Evolutionary conservation across 1,140 invertebrate species (phyloP).

Genomic region (Diabrotica virgifera): DNA sequence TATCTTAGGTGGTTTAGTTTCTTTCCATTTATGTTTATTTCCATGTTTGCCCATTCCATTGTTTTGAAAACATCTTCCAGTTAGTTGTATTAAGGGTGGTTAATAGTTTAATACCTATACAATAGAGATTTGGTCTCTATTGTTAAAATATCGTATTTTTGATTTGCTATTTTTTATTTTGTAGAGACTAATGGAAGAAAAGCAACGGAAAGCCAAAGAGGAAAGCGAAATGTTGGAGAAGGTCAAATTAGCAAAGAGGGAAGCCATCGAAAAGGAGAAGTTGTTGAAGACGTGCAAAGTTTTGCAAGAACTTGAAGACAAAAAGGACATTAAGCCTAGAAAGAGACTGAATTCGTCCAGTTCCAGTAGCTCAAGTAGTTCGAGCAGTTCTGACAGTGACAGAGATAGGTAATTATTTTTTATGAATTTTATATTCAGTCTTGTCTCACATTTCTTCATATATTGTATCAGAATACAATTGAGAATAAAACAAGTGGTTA

Average conservation of each 20-base stretch:
- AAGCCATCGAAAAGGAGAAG: constrained; percentile 47
- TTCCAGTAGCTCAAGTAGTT: constrained; percentile 19
- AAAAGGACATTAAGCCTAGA: constrained; percentile 27
- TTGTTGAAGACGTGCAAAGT: constrained; percentile 45
- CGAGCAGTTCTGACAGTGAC: constrained; percentile 16
- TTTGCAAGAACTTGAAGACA: constrained; percentile 43
- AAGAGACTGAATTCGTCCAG: constrained; percentile 20
- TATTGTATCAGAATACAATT: constrained; percentile 3
- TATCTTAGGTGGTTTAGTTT: too few species aligned
- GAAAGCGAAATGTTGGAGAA: constrained; percentile 52
- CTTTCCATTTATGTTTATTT: too few species aligned
- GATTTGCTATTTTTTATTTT: constrained; percentile 6
- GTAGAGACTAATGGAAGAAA: constrained; percentile 49
- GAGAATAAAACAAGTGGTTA: not conserved
- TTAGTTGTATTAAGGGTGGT: too few species aligned
- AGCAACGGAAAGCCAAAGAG: constrained; percentile 49
- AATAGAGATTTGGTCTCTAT: not conserved
- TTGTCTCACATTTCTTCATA: not conserved
- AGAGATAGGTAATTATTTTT: constrained; percentile 12
- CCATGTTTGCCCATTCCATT: too few species aligned
- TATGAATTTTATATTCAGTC: not conserved
- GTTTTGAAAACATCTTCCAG: too few species aligned
- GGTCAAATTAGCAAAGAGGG: constrained; percentile 48
- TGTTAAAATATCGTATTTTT: not conserved
- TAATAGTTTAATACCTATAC: too few species aligned